A percentile compares a stretch with the other conserved stretches of the same genome.
phyloP scores from a whole-genome alignment of 2,797 vertebrate genomes.

The Anguilla megastoma region DNA sequence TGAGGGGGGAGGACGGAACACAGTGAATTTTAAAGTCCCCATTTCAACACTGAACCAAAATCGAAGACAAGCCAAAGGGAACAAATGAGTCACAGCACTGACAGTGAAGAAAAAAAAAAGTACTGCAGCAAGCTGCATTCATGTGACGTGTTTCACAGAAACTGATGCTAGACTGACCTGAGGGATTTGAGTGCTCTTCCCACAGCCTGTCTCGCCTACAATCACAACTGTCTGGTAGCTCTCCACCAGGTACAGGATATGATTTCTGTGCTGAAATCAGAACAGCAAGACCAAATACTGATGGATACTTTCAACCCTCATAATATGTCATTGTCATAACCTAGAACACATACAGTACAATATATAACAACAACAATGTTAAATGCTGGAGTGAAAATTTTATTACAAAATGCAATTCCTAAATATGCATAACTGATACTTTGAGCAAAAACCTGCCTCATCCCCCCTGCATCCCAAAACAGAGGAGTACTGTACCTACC shows the following conservation, averaged over 20 bases:
- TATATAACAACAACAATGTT: neutral
- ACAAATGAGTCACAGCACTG: neutral
- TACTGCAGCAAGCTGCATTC: neutral
- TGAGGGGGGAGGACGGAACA: neutral
- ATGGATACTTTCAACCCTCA: neutral
- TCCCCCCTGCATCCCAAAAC: neutral
- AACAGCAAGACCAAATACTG: neutral
- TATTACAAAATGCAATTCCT: neutral
- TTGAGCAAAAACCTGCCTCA: neutral
- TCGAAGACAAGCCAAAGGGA: neutral
- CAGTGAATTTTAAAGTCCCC: neutral
- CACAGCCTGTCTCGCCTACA: conserved; percentile 96
- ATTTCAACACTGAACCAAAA: neutral
- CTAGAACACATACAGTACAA: neutral
- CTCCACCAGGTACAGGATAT: conserved; percentile 93
- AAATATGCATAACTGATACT: neutral
- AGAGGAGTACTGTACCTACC: conserved; percentile 65
- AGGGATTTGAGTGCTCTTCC: conserved; percentile 96
- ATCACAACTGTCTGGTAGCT: conserved; percentile 95
- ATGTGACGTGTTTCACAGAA: neutral
- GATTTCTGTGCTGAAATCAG: conserved; percentile 89
- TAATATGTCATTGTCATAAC: neutral
- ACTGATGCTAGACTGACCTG: conserved; percentile 73
- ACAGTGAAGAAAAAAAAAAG: neutral
- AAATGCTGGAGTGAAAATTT: neutral